Percentiles rank a stretch among this genome's conserved stretches.
phyloP scores from a whole-genome alignment of 2,113 vertebrate species.

The Hyperopisus bebe region DNA sequence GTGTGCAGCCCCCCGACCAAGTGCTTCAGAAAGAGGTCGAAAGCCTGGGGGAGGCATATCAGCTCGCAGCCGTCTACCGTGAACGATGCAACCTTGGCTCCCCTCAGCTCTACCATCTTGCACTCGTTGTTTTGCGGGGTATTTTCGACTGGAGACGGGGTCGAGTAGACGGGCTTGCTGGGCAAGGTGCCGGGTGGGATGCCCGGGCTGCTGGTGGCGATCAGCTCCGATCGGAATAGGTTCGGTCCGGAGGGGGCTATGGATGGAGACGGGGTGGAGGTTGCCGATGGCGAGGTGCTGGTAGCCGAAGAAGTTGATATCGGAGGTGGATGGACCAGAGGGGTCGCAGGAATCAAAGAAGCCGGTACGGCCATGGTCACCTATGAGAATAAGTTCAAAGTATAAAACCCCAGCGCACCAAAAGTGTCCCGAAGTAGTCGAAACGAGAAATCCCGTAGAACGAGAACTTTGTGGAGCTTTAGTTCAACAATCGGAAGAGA shows the following conservation, averaged over 20 bases:
- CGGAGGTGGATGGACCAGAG: conserved; percentile 76
- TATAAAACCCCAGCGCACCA: conserved; percentile 52
- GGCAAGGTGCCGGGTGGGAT: conserved; percentile 67
- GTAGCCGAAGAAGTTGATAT: conserved; percentile 76
- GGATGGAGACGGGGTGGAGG: conserved; percentile 82
- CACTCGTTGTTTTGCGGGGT: conserved; percentile 99
- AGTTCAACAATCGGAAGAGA: conserved; percentile 67
- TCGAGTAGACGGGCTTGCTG: conserved; percentile 92
- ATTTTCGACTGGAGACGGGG: conserved; percentile 95
- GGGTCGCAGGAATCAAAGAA: conserved; percentile 83
- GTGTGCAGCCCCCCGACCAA: conserved; percentile 96
- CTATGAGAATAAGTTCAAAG: conserved; percentile 70
- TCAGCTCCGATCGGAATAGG: conserved; percentile 80
- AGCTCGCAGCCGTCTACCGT: conserved; percentile 94
- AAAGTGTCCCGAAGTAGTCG: conserved; percentile 55
- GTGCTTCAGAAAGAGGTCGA: conserved; percentile 98
- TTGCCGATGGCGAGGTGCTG: conserved; percentile 72
- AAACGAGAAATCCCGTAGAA: conserved; percentile 61
- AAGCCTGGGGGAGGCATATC: conserved; percentile 96
- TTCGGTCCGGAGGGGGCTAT: conserved; percentile 64
- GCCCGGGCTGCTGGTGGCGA: conserved; percentile 64
- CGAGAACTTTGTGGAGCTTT: conserved; percentile 59
- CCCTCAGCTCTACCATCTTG: conserved; percentile 94
- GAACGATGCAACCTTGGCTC: conserved; percentile 95
- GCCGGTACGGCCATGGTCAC: conserved; percentile 95